Conservation (phyloP, 2,113 vertebrate genomes). For the Ictidomys tridecemlineatus region DNA sequence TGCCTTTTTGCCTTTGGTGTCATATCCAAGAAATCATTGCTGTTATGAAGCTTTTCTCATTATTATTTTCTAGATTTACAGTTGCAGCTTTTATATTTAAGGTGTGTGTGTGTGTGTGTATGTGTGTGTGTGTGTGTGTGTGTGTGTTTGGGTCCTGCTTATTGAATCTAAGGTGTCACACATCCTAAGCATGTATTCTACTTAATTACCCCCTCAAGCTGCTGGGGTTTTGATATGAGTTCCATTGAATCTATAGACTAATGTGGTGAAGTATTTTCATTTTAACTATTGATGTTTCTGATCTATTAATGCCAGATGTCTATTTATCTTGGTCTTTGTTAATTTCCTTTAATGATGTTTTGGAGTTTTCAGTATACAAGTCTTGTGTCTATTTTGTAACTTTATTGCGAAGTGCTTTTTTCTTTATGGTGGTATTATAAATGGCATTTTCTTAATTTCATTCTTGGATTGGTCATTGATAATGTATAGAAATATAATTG, state of each 20-base stretch:
- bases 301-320: background rate
- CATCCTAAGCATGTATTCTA: background rate
- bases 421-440: background rate
- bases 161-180: background rate
- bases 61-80: background rate
- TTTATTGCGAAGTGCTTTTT: background rate
- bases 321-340: background rate
- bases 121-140: no score
- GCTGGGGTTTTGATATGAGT: background rate
- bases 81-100: background rate
- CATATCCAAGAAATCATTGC: background rate
- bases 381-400: background rate
- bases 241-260: background rate
- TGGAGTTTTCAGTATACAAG: background rate
- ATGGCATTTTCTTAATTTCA: background rate
- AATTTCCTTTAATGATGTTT: background rate
- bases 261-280: background rate
- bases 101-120: no score
- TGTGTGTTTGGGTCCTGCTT: background rate
- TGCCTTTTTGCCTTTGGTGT: background rate
- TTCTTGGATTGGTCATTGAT: background rate
- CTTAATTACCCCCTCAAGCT: background rate
- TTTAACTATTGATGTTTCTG: background rate
- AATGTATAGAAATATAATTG: background rate
- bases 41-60: background rate